Conservation (phyloP, 1,140 invertebrate genomes). For the Monochamus saltuarius region DNA sequence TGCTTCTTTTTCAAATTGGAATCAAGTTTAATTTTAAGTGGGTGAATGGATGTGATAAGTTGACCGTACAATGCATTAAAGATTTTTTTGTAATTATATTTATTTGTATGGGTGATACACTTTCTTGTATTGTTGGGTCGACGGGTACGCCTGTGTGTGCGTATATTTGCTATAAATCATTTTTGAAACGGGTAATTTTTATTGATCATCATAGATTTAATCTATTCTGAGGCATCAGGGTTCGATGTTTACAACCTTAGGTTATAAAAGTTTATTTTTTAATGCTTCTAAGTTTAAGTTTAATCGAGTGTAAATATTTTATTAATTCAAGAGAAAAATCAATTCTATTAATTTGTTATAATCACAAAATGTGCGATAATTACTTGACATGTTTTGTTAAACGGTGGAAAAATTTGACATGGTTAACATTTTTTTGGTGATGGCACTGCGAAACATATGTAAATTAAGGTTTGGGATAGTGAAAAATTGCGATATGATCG, state of each 20-base stretch:
- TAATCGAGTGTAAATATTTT: conserved; percentile 5
- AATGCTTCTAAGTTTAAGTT: conserved; percentile 7
- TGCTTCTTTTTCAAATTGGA: not conserved
- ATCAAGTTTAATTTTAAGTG: conserved; percentile 12
- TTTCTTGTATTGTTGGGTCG: conserved; percentile 16
- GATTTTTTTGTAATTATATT: conserved; percentile 25
- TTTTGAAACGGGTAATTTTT: conserved; percentile 18
- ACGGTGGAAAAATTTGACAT: not conserved
- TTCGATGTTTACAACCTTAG: conserved; percentile 30
- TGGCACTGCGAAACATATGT: not conserved
- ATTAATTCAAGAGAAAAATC: not conserved
- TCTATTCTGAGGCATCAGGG: conserved; percentile 35
- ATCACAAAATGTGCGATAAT: not conserved
- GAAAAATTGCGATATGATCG: too few species aligned
- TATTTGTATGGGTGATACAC: conserved; percentile 24
- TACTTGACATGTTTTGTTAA: not conserved
- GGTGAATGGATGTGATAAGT: not conserved
- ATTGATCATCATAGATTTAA: not conserved
- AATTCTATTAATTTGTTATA: conserved; percentile 24
- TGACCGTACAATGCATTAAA: conserved; percentile 10
- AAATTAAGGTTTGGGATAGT: too few species aligned
- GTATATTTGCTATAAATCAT: conserved; percentile 9
- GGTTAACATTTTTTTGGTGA: conserved; percentile 1
- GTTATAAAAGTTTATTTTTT: conserved; percentile 17
- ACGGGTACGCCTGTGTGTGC: conserved; percentile 2